Base-by-base conservation (phyloP, 2,113 vertebrate species). In the Paradoxurus hermaphroditus region DNA sequence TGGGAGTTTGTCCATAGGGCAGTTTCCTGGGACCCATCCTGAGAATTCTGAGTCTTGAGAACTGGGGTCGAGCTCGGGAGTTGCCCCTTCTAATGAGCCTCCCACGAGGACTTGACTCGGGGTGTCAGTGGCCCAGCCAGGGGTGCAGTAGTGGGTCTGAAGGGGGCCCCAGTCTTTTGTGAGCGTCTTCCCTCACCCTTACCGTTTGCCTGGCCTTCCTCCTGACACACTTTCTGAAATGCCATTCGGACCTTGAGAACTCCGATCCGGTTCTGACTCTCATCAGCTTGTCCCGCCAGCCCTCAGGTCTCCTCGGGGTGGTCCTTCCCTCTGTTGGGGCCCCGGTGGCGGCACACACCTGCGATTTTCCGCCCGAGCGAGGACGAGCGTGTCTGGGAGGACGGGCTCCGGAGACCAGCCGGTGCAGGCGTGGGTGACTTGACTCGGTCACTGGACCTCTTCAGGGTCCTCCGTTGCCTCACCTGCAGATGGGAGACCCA, bases 81-180 rank as follows among this genome's bases (percentile, higher is more conserved):
- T 63, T 39, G 2, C 13, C 49, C 27, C 51, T 73, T 62, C 27
- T 41, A 7, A 21, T 15, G n/a, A 81, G 27, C 62, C 5, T 53
- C 21, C 16, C 0, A 0, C 19, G 19, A 53, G 10, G 36, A 23
- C 12, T 15, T 62, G 34, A 36, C 10, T 25, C 51, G 23, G 7
- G n/a, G 46, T 34, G 21, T 46, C 53, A 29, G 4, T 29, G 4
- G 36, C 18, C 10, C 16, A 12, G 19, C 12, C 29, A 11, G 36
- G 51, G 39, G 67, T 6, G 7, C 34, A 19, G 1, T 29, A 41
- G 27, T 2, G 4, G 16, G 10, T 39, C 9, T 1, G 2, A 51
- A 67, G 2, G 62, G 41, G 15, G 16, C 46, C 18, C 31, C 29
- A 1, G 36, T 46, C 4, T 4, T 51, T 31, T 53, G 9, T 3